Base-by-base conservation (phyloP, 2,113 vertebrate genomes). In the Okapia johnstoni region DNA sequence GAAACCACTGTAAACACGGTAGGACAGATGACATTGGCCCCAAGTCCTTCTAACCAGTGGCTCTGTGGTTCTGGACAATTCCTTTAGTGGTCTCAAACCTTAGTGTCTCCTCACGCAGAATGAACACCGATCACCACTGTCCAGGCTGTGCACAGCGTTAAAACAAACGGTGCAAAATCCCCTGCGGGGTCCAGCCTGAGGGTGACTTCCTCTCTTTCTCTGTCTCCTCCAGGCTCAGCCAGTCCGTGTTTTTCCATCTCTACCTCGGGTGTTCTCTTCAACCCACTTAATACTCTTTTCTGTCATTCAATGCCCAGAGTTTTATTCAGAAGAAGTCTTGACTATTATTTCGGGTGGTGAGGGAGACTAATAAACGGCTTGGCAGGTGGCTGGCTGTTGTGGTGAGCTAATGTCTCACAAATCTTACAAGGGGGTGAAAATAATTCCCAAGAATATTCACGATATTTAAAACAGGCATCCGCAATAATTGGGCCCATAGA, bases 321-420 rank as follows among this genome's bases (percentile, higher is more conserved):
- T 81, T 97, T 93, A 93, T 76, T 93, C 90, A 58, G 83, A 95
- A 97, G 60, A 89, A 80, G 88, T 48, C 43, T 46, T 46, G 84
- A 95, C 90, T 76, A 95, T 95, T 96, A 92, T 93, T 95, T 92
- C 1, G 30, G 94, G 93, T 66, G 23, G 57, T 96, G 58, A 79
- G 88, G 85, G 97, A 98, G 90, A 96, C 97, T 89, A 90, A 85
- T 97, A 98, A 97, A 96, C 58, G 21, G 43, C 95, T 58, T 95
- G 96, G 97, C 97, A 98, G 98, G 97, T 97, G 98, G 97, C 14
- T 94, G 90, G 79, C 92, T 57, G 77, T 84, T 66, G 87, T 16
- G 93, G 95, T 98, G 97, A 98, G 97, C 96, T 98, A 92, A 98
- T 90, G 97, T 97, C 97, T 98, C 97, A 81, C 90, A 97, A 96